Evolutionary conservation across 2,113 vertebrate genomes (phyloP), one percentile per base, ranked within the genome.

Genomic region (Oreochromis spilurus): DNA sequence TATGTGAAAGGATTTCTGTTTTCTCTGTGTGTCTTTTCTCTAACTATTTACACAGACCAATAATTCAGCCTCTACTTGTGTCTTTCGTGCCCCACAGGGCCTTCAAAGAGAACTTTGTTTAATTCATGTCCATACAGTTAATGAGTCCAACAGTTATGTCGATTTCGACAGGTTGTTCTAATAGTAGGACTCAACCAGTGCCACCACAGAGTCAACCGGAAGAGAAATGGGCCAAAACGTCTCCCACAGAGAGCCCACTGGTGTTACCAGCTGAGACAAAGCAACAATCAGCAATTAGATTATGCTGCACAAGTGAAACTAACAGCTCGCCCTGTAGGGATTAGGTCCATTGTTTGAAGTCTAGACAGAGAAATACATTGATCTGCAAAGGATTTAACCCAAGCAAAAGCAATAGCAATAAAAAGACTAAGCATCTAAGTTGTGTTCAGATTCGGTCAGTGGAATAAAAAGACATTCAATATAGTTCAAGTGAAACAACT

Each of bases 71-170:
- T 75, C 11, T 45, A 34, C 34, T 55, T 62, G 6, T 31, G 79
- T 84, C 24, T 67, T 24, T 48, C 11, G n/a, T 67, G 8, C 19
- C 60, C 40, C 17, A 19, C 12, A 5, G 83, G 75, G 83, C 55
- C 87, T 90, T 62, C 84, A 48, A 53, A 48, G 67, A 36, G 79
- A 67, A 34, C 85, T 57, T 24, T 67, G 82, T 82, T 81, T 83
- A 89, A 90, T 87, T 91, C 62, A 82, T 62, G 54, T 78, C 83
- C 81, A 83, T 89, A 16, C 48, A 52, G 65, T 83, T 88, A 90
- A 89, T 83, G 79, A 75, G 81, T 70, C 50, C 72, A 58, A 75
- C 86, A 48, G 82, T 40, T 48, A 26, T 4, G 45, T 34, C 24
- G 0, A 2, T 55, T 72, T 86, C 19, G 54, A 86, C 55, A 78